Percentiles rank a stretch among this genome's conserved stretches.
Conservation (phyloP, 1,140 invertebrate genomes). For the Caenorhabditis inopinata region DNA sequence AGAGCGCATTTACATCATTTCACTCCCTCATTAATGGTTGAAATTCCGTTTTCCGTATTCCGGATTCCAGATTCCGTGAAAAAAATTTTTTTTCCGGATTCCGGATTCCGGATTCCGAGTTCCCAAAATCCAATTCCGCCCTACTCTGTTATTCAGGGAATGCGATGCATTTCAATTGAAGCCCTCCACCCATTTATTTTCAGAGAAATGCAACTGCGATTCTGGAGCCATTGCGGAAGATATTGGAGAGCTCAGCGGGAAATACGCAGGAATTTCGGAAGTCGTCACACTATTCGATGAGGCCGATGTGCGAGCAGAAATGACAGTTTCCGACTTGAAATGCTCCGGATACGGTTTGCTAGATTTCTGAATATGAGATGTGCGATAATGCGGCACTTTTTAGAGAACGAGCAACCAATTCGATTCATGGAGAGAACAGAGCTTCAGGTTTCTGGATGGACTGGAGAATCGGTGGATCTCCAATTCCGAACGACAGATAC, state of each 20-base stretch:
- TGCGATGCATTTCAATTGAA: neutral
- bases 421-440: conserved; percentile 14
- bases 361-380: no score
- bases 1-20: no score
- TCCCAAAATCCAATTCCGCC: no score
- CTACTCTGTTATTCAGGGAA: no score
- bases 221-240: conserved; percentile 31
- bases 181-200: neutral
- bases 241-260: conserved; percentile 8
- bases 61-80: no score
- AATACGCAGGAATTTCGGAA: neutral
- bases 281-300: conserved; percentile 24
- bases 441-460: neutral
- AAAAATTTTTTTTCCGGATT: no score
- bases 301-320: conserved; percentile 30
- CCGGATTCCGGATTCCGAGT: no score
- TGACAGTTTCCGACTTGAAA: conserved; percentile 27
- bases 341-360: conserved; percentile 26
- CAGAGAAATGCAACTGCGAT: conserved; percentile 40
- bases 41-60: no score
- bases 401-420: conserved; percentile 15
- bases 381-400: neutral
- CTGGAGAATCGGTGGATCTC: conserved; percentile 18
- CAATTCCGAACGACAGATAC: conserved; percentile 36
- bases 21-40: no score